phyloP scores from a whole-genome alignment of 2,888 invertebrate species.

The Scrobipalpa atriplicella region DNA sequence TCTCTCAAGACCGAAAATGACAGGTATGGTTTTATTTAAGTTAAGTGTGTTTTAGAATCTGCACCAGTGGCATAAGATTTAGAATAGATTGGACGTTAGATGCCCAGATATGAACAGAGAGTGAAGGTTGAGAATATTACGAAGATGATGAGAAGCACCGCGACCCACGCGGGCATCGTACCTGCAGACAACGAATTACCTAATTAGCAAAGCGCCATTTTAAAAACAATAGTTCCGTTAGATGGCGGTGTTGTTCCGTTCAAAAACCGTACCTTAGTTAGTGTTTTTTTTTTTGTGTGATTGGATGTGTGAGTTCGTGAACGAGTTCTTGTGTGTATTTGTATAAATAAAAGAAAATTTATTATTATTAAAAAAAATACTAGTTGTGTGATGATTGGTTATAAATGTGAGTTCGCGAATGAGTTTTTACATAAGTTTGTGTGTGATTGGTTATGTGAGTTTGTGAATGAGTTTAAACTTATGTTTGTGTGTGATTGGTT shows the following conservation, averaged over 20 bases:
- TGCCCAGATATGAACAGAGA: slow-evolving; percentile 92
- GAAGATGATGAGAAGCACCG: slow-evolving; percentile 88
- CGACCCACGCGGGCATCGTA: slow-evolving; percentile 92
- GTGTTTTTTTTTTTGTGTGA: neutral
- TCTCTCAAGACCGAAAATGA: no score
- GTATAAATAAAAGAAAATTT: no score
- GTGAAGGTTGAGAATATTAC: slow-evolving; percentile 91
- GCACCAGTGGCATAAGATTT: neutral
- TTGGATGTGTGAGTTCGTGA: neutral
- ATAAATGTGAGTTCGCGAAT: neutral
- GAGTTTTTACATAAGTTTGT: neutral
- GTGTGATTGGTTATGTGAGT: neutral
- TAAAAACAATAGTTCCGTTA: no score
- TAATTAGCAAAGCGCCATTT: neutral
- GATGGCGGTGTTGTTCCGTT: no score
- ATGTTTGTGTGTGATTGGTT: neutral
- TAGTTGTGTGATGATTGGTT: neutral
- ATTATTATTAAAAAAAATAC: no score
- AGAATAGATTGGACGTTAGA: slow-evolving; percentile 67
- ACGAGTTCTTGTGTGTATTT: neutral
- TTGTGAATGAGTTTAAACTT: no score
- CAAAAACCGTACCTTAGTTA: no score
- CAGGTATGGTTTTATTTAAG: no score
- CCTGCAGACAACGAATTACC: slow-evolving; percentile 70
- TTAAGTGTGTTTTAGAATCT: no score